Base-by-base conservation (phyloP, 1,140 invertebrate species). In the Drosophila punjabiensis region DNA sequence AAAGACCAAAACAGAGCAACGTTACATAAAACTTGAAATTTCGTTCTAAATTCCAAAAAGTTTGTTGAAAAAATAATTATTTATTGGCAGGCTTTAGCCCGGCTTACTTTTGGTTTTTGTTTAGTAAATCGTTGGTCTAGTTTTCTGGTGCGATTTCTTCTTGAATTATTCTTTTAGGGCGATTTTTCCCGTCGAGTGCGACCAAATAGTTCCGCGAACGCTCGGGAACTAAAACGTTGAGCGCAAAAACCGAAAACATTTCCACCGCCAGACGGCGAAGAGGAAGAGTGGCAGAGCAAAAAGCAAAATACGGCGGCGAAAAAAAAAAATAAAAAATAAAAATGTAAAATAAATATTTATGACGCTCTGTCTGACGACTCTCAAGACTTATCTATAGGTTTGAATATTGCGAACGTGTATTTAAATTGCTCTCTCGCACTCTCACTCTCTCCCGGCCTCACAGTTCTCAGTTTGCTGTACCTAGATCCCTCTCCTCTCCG, bases 311-410 rank as follows among this genome's bases (percentile, higher is more conserved):
- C 41, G 56, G 55, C 45, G 66, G 66, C 45, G 61, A 56, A 56
- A 71, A 69, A 41, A 47, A 47, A 69, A 41, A 47, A 47, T 50
- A 48, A 59, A 33, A 70, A 65, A 70, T 43, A 71, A 50, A 77
- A 71, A 74, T 65, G 62, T 70, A 55, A 79, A 83, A 91, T 80
- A 82, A 73, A 89, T 90, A 90, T 90, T 90, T 89, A 90, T 90
- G 82, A 90, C 86, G 82, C 82, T 86, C 68, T 71, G 79, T 82
- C 81, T 64, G 87, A 82, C 82, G 64, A 63, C 66, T 65, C 67
- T 58, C 53, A 77, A 67, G 73, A 89, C 74, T 90, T 86, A 90
- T 89, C 85, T 82, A 74, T 75, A 53, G 68, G 52, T 52, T 60
- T 61, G 50, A 71, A 37, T 78, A 50, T 43, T 43, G 58, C 66